These are phyloP conservation scores for Incurvaria masculella DNA, from an alignment of 2,888 invertebrate species.

Conservation along the genomic window DNA sequence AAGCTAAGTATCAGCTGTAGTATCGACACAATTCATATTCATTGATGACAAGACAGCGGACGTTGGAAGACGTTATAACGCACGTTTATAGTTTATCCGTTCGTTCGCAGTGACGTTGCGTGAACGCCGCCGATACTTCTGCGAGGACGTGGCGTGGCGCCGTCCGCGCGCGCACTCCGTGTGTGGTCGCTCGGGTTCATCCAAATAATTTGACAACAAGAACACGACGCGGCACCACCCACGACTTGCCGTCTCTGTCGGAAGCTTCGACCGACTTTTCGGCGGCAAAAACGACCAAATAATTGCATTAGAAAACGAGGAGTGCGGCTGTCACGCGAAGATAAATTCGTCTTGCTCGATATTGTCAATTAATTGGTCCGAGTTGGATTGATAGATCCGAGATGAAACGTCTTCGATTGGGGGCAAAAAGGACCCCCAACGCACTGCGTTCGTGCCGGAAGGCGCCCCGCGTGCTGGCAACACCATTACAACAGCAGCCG, in stretches of 20 bases:
- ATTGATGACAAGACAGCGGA: no score
- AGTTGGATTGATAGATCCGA: conserved; percentile 28
- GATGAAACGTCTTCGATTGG: conserved; percentile 17
- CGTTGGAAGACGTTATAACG: no score
- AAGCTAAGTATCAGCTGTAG: no score
- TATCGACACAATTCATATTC: no score
- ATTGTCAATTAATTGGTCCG: conserved; percentile 35
- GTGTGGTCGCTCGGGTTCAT: neutral
- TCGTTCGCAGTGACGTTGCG: no score
- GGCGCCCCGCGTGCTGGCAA: neutral
- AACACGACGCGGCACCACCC: neutral
- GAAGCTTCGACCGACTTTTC: neutral
- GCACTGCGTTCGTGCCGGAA: conserved; percentile 29
- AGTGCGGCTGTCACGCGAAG: neutral
- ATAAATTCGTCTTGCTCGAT: neutral
- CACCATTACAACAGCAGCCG: no score
- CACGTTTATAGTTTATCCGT: no score
- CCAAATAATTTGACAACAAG: neutral
- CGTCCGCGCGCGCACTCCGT: no score
- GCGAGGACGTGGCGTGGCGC: no score
- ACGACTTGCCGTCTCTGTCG: neutral
- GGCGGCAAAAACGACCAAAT: neutral
- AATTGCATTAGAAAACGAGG: neutral
- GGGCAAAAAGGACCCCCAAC: conserved; percentile 33
- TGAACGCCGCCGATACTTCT: no score